These are phyloP conservation scores for Clostera curtula DNA, from an alignment of 2,888 invertebrate species.

Conservation along the genomic window DNA sequence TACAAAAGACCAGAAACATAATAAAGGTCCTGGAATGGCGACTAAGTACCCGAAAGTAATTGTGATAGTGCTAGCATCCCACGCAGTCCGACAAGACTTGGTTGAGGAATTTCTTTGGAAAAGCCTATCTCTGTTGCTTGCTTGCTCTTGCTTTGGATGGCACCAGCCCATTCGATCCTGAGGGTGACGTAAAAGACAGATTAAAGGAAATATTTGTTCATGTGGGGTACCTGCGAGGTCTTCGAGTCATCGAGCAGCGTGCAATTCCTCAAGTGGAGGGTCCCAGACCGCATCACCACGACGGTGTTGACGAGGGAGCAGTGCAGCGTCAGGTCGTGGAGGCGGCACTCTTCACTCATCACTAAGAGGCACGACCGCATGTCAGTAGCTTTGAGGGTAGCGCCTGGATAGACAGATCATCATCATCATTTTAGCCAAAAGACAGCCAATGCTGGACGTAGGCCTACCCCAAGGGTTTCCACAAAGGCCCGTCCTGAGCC, in stretches of 20 bases:
- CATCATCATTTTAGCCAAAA: neutral
- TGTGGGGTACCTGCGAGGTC: constrained; percentile 37
- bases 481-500: too few species aligned
- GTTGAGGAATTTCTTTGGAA: too few species aligned
- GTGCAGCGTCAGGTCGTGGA: constrained; percentile 40
- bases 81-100: too few species aligned
- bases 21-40: neutral
- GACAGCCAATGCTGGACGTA: too few species aligned
- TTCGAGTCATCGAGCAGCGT: constrained; percentile 37
- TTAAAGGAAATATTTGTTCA: neutral
- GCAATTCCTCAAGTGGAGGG: constrained; percentile 35
- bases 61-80: neutral
- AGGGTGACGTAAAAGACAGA: neutral
- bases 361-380: constrained; percentile 56
- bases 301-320: constrained; percentile 48
- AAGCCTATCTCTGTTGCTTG: too few species aligned
- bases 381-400: constrained; percentile 41
- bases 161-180: too few species aligned
- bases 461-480: too few species aligned
- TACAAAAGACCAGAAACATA: constrained; percentile 20
- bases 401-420: constrained; percentile 26
- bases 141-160: too few species aligned
- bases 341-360: constrained; percentile 41
- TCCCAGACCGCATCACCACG: constrained; percentile 39
- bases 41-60: neutral